phyloP scores from a whole-genome alignment of 2,888 invertebrate species.

The Microdon myrmicae region DNA sequence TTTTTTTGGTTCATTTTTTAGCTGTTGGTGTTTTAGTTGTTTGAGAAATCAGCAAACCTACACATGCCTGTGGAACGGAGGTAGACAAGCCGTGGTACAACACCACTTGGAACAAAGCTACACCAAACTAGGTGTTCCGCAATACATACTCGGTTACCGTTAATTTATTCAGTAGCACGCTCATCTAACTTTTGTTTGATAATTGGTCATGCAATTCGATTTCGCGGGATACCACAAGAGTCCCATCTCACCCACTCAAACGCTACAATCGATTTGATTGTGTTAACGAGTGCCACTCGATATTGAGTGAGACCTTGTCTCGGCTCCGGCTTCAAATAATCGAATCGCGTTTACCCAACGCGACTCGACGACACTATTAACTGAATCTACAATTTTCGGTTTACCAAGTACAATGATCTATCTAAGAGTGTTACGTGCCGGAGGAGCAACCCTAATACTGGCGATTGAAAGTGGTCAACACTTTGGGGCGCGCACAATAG shows the following conservation, averaged over 20 bases:
- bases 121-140: slow-evolving; percentile 48
- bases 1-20: no score
- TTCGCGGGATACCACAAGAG: slow-evolving; percentile 8
- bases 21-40: slow-evolving; percentile 3
- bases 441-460: slow-evolving; percentile 1
- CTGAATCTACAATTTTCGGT: no score
- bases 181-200: slow-evolving; percentile 10
- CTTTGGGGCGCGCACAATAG: slow-evolving; percentile 8
- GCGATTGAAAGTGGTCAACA: no score
- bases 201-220: slow-evolving; percentile 40
- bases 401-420: slow-evolving; percentile 18
- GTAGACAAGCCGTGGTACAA: slow-evolving; percentile 4
- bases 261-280: no score
- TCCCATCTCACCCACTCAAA: slow-evolving; percentile 4
- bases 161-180: slow-evolving; percentile 39
- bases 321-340: no score
- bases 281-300: no score
- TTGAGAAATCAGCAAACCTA: slow-evolving; percentile 32
- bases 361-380: no score
- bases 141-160: slow-evolving; percentile 47
- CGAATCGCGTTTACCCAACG: no score
- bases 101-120: slow-evolving; percentile 16
- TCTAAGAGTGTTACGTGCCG: no score
- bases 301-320: no score
- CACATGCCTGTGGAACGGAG: slow-evolving; percentile 28